A percentile compares a stretch with the other conserved stretches of the same genome.
phyloP scores from a whole-genome alignment of 1,140 invertebrate species.

The Dreissena polymorpha region DNA sequence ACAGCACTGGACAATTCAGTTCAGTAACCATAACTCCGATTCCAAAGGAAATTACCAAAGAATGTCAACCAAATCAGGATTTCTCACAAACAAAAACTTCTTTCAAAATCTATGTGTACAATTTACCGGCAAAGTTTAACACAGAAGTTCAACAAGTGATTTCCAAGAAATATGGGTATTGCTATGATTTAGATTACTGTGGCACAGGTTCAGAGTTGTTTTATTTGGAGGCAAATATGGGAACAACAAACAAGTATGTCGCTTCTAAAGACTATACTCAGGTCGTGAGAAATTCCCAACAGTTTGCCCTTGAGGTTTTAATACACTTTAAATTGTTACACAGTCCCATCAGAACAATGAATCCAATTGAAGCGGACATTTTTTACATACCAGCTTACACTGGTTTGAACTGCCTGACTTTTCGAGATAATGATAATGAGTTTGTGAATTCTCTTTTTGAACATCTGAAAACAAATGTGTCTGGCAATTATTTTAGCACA shows the following conservation, averaged over 20 bases:
- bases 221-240: background rate
- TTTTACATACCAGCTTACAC: constrained; percentile 72
- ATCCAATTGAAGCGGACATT: constrained; percentile 64
- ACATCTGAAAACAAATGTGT: constrained; percentile 34
- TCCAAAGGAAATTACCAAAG: background rate
- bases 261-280: constrained; percentile 9
- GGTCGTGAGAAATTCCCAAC: constrained; percentile 61
- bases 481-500: constrained; percentile 47
- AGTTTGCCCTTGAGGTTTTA: constrained; percentile 69
- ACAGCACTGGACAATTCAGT: too few species aligned
- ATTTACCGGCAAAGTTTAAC: constrained; percentile 67
- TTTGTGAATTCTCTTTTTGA: constrained; percentile 47
- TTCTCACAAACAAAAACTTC: constrained; percentile 41
- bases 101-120: constrained; percentile 70
- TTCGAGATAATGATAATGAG: background rate
- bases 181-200: constrained; percentile 60
- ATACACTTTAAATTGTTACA: constrained; percentile 68
- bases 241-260: background rate
- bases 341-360: constrained; percentile 62
- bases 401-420: constrained; percentile 59
- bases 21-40: background rate
- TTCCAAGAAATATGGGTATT: constrained; percentile 32
- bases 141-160: constrained; percentile 57
- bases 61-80: background rate
- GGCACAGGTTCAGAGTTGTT: constrained; percentile 65